These are phyloP conservation scores for Rhadinocentrus ornatus DNA, from an alignment of 2,797 vertebrate species.

Conservation along the genomic window DNA sequence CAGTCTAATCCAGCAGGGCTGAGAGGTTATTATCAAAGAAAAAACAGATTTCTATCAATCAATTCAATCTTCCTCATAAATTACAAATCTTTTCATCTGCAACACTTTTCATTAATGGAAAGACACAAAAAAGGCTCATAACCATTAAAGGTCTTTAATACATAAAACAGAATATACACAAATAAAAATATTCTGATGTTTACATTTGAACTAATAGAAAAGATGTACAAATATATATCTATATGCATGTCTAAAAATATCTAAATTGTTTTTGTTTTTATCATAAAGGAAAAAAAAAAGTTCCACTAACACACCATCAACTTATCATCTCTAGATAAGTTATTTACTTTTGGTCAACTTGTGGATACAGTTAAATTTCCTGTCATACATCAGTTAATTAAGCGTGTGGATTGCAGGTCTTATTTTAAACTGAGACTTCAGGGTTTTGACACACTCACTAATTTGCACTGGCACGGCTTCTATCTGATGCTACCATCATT, in stretches of 20 bases:
- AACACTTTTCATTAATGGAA: neutral
- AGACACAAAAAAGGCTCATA: neutral
- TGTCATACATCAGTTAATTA: neutral
- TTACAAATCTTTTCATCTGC: neutral
- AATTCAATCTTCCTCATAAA: too few species aligned
- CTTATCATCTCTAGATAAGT: neutral
- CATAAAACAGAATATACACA: neutral
- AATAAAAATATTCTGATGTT: neutral
- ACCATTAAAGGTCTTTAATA: neutral
- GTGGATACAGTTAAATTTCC: neutral
- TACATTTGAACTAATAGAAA: neutral
- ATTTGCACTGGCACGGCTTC: neutral
- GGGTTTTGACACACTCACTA: neutral
- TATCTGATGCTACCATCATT: neutral
- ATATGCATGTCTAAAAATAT: too few species aligned
- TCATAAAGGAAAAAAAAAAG: too few species aligned
- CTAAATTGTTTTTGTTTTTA: too few species aligned
- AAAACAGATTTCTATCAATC: too few species aligned
- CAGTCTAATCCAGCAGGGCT: slow-evolving; percentile 7
- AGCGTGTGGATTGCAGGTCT: neutral
- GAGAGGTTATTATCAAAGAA: neutral
- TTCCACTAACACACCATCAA: neutral
- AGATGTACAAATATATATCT: neutral
- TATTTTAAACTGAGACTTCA: neutral
- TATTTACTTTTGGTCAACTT: neutral